phyloP scores from a whole-genome alignment of 2,113 vertebrate genomes.

The Calidris pugnax region DNA sequence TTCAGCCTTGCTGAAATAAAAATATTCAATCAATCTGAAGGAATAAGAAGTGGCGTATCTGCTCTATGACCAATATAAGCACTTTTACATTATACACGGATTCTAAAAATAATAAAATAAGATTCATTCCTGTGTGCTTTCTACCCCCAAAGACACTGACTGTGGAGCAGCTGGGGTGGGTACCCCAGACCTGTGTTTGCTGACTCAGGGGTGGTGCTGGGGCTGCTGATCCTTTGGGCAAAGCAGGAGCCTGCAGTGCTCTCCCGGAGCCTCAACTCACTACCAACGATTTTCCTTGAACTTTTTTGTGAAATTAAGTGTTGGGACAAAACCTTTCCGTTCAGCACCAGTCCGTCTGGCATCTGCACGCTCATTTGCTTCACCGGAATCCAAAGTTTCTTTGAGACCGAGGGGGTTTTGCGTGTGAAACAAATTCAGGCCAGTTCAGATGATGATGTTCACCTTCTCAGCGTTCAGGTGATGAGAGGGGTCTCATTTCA shows the following conservation, averaged over 20 bases:
- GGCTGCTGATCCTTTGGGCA: neutral
- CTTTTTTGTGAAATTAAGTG: neutral
- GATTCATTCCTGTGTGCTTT: accelerated
- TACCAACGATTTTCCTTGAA: neutral
- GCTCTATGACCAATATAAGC: neutral
- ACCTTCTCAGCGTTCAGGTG: neutral
- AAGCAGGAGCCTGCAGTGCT: neutral
- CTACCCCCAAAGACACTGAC: neutral
- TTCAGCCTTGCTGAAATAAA: neutral
- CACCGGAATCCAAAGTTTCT: neutral
- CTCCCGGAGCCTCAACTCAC: neutral
- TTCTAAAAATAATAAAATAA: neutral
- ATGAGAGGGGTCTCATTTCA: neutral
- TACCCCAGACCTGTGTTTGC: neutral
- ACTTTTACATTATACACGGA: neutral
- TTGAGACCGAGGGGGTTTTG: neutral
- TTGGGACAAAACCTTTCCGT: neutral
- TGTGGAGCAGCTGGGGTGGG: neutral
- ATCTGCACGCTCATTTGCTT: neutral
- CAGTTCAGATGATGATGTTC: neutral
- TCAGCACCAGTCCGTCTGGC: neutral
- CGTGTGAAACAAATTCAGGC: neutral
- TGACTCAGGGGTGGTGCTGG: neutral
- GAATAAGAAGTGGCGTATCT: neutral
- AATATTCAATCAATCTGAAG: neutral